These are phyloP conservation scores for Martes martes DNA, from an alignment of 2,113 vertebrate species.

Conservation along the genomic window DNA sequence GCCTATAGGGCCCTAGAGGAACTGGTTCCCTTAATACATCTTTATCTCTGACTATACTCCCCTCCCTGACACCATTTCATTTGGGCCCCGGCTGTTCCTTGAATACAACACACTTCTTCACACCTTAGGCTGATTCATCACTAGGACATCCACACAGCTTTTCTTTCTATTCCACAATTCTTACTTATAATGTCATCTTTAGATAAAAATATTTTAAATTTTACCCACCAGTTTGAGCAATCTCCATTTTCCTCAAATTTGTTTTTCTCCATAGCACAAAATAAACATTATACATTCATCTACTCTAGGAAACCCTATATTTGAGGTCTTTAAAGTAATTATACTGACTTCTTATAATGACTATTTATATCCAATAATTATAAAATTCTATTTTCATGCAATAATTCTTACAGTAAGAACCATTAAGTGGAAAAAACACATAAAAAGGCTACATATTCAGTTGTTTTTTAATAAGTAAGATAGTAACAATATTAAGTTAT, in stretches of 20 bases:
- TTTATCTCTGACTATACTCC: neutral
- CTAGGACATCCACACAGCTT: neutral
- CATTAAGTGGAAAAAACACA: neutral
- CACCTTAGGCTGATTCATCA: neutral
- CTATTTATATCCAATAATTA: neutral
- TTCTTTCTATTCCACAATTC: neutral
- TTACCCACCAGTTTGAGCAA: neutral
- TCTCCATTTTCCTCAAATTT: neutral
- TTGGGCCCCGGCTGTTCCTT: neutral
- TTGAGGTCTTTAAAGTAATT: neutral
- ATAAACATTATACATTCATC: neutral
- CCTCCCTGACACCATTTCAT: neutral
- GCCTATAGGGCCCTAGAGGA: neutral
- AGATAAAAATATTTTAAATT: neutral
- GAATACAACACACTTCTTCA: neutral
- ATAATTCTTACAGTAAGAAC: neutral
- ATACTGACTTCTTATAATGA: neutral
- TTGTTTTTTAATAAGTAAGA: neutral
- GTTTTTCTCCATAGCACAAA: neutral
- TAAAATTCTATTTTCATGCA: neutral
- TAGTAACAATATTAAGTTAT: neutral
- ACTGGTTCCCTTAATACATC: neutral
- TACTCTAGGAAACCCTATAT: neutral
- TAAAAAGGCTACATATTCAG: neutral
- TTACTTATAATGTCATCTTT: neutral